Base-by-base conservation (phyloP, 1,140 invertebrate species). In the Tetramorium alpestre region DNA sequence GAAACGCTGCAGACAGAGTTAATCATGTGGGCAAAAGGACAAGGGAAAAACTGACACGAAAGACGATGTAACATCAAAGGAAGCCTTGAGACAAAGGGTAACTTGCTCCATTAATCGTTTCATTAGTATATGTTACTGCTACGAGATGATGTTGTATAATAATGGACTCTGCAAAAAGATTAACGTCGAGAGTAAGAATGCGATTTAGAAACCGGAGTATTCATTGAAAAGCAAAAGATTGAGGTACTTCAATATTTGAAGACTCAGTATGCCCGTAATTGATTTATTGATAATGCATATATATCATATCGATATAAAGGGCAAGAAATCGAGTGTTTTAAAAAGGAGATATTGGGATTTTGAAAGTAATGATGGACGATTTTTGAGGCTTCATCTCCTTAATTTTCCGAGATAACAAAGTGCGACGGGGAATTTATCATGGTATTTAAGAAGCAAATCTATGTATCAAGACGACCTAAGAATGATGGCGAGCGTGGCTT, bases 381-480 rank as follows among this genome's bases (percentile, higher is more conserved):
- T 81, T 44, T 80, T 56, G 18, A 65, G 10, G 5, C 16, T 69
- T 6, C 4, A 28, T 44, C 13, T 51, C 49, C 25, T 44, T 22
- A 18, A 49, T 62, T 84, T 60, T 38, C 16, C 8, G 22, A 73
- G 41, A 33, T 47, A 72, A 62, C 25, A 18, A 60, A 69, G 22
- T 69, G 44, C n/a, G 54, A 75, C 5, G 22, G 67, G n/a, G 38
- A 73, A 73, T 75, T 73, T 33, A 47, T 60, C n/a, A 22, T 62
- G 67, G 41, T 33, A 60, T 49, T 44, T 33, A 33, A 72, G 3
- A 47, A 56, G n/a, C 13, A 62, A 73, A 33, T 82, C 10, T 18
- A 60, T 75, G 18, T 58, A 60, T 84, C 38, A 60, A 60, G 13
- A 60, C 80, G 80, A 84, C 69, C 67, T 73, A 84, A 84, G 69